Base-by-base conservation (phyloP, 2,797 vertebrate species). In the Tauraco hartlaubi region DNA sequence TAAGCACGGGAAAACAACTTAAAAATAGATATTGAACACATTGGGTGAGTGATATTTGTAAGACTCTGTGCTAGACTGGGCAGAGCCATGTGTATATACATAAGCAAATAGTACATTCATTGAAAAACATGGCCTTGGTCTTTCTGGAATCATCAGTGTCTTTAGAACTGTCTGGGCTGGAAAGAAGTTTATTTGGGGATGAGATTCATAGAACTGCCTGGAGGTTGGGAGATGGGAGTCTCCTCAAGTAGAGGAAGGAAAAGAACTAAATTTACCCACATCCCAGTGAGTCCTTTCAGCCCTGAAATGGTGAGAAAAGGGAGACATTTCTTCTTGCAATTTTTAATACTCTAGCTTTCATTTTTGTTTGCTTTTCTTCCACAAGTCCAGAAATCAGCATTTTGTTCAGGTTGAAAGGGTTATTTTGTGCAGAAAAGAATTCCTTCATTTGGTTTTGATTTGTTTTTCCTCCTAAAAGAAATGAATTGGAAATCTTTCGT, bases 11-110 rank as follows among this genome's bases (percentile, higher is more conserved):
- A 86, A 71, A 85, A 35, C 19, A 35, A 69, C 62, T 73, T 90
- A 61, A 89, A 92, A 92, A 81, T 39, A 95, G 86, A 15, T 16
- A 52, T 85, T 68, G 85, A 80, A 58, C 81, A 91, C 49, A n/a
- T 26, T 63, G 68, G 54, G 61, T 80, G 52, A 77, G 56, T 85
- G 81, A 52, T 92, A 59, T 87, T 85, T 90, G 33, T 71, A 80
- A 82, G 64, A 35, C 31, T 58, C 29, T 72, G 56, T 64, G 73
- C 49, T 74, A 94, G 87, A 91, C 54, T 9, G 33, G 68, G 64
- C 59, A 94, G 84, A 89, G 64, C 15, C 37, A 35, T 5, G 10
- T 29, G 18, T 37, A 39, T 74, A 14, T 58, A 37, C 29, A 20
- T 37, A 35, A 22, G 6, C 41, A 92, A 94, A 72, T 39, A 83